These are phyloP conservation scores for Drosophila triauraria DNA, from an alignment of 1,140 invertebrate species.

Conservation along the genomic window DNA sequence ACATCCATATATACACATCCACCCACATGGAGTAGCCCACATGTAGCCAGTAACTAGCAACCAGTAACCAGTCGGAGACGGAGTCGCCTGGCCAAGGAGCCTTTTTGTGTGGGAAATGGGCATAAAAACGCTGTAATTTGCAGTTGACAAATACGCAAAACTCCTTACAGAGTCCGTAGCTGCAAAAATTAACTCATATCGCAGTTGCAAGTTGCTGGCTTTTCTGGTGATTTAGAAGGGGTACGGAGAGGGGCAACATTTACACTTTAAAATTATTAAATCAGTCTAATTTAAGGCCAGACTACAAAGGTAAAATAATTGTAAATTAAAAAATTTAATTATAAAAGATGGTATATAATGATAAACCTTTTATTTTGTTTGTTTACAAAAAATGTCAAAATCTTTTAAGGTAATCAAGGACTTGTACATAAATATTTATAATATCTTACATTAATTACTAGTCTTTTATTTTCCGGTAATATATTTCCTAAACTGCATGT, in stretches of 20 bases:
- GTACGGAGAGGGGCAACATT: neutral
- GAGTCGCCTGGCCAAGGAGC: constrained; percentile 15
- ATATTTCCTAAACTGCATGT: no score
- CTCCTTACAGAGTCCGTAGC: constrained; percentile 43
- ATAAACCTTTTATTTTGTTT: neutral
- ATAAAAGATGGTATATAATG: fast-evolving
- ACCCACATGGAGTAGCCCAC: constrained; percentile 51
- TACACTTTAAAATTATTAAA: neutral
- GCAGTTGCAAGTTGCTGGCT: constrained; percentile 39
- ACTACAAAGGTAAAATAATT: neutral
- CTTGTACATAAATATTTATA: no score
- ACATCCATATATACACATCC: constrained; percentile 61
- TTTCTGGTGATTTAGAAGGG: neutral
- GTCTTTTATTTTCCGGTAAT: fast-evolving
- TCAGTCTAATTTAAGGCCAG: fast-evolving
- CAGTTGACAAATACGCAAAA: constrained; percentile 82
- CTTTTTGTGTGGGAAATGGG: constrained; percentile 70
- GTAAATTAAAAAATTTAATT: no score
- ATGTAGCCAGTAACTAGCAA: constrained; percentile 3
- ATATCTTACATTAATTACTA: no score
- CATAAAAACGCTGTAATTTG: constrained; percentile 76
- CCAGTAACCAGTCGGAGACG: neutral
- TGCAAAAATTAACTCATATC: constrained; percentile 81
- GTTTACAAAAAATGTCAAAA: neutral
- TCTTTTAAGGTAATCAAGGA: no score